These are phyloP conservation scores for Pseudococcus longispinus DNA, from an alignment of 2,888 invertebrate genomes.

Conservation along the genomic window DNA sequence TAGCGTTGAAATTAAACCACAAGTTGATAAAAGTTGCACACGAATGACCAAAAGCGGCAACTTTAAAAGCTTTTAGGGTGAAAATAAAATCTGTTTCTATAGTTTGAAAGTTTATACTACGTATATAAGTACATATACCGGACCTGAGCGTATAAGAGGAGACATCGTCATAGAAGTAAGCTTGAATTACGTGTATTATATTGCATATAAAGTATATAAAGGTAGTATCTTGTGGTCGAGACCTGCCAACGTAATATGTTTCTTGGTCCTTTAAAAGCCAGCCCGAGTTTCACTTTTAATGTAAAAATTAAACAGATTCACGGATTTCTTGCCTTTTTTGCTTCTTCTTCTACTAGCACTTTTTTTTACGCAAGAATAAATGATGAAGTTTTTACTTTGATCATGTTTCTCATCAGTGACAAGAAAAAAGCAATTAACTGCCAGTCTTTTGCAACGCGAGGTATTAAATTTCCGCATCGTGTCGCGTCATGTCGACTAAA, in stretches of 20 bases:
- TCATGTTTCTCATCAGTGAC: conserved; percentile 14
- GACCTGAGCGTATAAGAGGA: not conserved
- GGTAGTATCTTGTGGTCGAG: conserved; percentile 12
- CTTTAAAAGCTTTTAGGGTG: conserved; percentile 45
- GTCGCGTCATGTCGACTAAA: not conserved
- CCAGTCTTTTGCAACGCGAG: not conserved
- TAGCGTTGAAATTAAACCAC: conserved; percentile 43
- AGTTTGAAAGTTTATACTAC: conserved; percentile 23
- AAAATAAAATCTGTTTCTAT: conserved; percentile 42
- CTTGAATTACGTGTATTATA: conserved; percentile 31
- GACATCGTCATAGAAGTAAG: not conserved
- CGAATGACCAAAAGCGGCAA: conserved; percentile 42
- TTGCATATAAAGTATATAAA: conserved; percentile 14
- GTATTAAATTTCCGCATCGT: not conserved
- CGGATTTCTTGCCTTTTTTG: not conserved
- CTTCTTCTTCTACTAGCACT: not conserved
- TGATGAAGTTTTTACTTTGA: conserved; percentile 33
- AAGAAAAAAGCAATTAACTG: conserved; percentile 29
- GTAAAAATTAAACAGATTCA: conserved; percentile 17
- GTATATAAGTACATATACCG: not conserved
- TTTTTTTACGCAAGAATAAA: conserved; percentile 26
- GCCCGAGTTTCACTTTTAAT: not conserved
- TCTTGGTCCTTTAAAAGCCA: not conserved
- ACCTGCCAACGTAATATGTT: conserved; percentile 25
- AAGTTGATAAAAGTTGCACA: conserved; percentile 44